Evolutionary conservation across 1,140 invertebrate species (phyloP), one percentile per base, ranked within the genome.

Genomic region (Dendrolimus kikuchii): DNA sequence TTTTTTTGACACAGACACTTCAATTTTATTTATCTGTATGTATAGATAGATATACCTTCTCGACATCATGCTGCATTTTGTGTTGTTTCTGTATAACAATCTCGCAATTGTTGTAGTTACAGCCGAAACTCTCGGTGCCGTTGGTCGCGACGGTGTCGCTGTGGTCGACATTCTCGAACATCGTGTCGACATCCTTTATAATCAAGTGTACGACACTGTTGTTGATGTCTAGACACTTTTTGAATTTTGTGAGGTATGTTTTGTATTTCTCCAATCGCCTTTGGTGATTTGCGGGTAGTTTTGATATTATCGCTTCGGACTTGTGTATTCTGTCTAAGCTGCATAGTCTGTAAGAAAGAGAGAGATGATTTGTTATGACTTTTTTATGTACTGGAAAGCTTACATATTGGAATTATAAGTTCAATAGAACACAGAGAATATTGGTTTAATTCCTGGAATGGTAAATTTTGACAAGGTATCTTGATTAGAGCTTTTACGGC

Each of bases 141-240:
- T 83, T 82, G 4, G 66, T 72, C 5, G 65, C 66, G 38, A 75
- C 73, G 1, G 46, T 53, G 6, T 57, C 59, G 39, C 70, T 77
- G 38, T 80, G 80, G 38, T 84, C 81, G 0, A 86, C 81, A 57
- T 84, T 84, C 53, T 82, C 94, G 89, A 97, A 97, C 87, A 97
- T 93, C 47, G 90, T 90, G 37, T 92, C 91, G 1, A 94, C 94
- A 87, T 96, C 93, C 68, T 92, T 90, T 38, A 96, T 90, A 49
- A 98, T 95, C 36, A 94, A 81, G 53, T 94, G 92, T 6, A 98
- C 95, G 23, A 98, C 91, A 46, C 91, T 88, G 65, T 94, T 92
- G 83, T 98, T 99, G 51, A 93, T 91, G 46, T 96, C 94, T 37
- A 98, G 92, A 71, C 95, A 96, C 43, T 89, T 87, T 71, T 92